A percentile compares a stretch with the other conserved stretches of the same genome.
These are phyloP conservation scores for Musca domestica DNA, from an alignment of 1,140 invertebrate species.

Conservation along the genomic window DNA sequence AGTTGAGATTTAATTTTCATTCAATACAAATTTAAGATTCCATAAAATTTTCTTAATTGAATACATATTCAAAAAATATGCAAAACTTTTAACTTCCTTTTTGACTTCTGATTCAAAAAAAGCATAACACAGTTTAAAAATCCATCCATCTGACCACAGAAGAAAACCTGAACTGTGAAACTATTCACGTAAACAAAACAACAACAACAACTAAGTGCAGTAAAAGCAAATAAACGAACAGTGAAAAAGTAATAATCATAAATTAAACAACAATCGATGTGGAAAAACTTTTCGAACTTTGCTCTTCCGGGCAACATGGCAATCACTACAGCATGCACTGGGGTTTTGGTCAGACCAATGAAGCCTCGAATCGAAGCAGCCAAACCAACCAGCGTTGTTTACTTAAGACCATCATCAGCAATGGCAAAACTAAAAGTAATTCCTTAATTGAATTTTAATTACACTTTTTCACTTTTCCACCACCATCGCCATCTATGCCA, in stretches of 20 bases:
- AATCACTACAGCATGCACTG: too few relatives aligned
- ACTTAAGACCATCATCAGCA: constrained; percentile 17
- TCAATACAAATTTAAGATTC: too few relatives aligned
- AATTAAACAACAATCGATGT: constrained; percentile 21
- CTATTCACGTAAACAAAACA: constrained; percentile 11
- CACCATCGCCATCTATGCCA: constrained; percentile 23
- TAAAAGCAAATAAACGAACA: neutral
- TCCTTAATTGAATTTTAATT: constrained; percentile 50
- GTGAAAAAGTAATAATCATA: constrained; percentile 16
- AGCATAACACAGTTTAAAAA: too few relatives aligned
- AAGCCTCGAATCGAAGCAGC: too few relatives aligned
- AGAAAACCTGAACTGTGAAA: neutral
- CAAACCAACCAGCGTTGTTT: constrained; percentile 8
- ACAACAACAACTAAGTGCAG: neutral
- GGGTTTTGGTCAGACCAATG: too few relatives aligned
- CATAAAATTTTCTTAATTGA: too few relatives aligned
- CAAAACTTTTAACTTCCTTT: too few relatives aligned
- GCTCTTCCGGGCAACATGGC: neutral
- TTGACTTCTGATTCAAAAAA: too few relatives aligned
- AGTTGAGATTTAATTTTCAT: too few relatives aligned
- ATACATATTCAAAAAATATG: too few relatives aligned
- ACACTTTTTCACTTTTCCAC: constrained; percentile 38
- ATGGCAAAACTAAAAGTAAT: constrained; percentile 19
- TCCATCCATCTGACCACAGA: neutral
- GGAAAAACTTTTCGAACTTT: constrained; percentile 22